A percentile compares a stretch with the other conserved stretches of the same genome.
Conservation (phyloP, 2,113 vertebrate species). For the Todiramphus chloris region DNA sequence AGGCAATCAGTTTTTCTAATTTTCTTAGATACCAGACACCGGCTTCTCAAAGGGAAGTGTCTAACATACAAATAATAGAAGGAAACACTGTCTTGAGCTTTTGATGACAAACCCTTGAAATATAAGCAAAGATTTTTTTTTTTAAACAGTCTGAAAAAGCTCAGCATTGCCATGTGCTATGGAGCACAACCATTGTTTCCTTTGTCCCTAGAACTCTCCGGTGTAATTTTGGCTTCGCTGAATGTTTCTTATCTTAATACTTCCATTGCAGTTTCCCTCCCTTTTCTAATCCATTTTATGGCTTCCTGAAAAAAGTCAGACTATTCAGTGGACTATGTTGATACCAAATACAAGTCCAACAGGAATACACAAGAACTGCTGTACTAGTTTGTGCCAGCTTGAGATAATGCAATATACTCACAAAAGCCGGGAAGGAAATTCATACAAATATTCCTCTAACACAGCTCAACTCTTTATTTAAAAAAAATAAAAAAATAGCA, state of each 20-base stretch:
- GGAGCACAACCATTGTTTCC: neutral
- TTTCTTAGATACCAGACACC: neutral
- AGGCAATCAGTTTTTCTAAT: neutral
- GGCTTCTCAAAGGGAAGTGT: neutral
- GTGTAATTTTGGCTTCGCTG: neutral
- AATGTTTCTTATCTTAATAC: slow-evolving; percentile 33
- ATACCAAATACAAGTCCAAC: neutral
- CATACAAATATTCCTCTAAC: neutral
- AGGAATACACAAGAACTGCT: neutral
- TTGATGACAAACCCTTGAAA: neutral
- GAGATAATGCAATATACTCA: neutral
- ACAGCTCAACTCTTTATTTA: neutral
- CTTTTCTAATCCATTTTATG: slow-evolving; percentile 10
- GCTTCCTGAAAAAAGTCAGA: slow-evolving; percentile 14
- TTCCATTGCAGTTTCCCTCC: neutral
- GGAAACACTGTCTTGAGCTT: neutral
- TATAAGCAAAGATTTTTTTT: neutral
- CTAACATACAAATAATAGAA: slow-evolving; percentile 21
- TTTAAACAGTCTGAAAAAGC: neutral
- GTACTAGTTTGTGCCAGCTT: neutral
- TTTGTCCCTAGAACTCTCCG: neutral
- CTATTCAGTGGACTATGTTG: neutral
- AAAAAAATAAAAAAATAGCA: neutral
- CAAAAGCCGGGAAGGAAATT: neutral
- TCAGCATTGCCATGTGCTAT: neutral